Conservation (phyloP, 2,888 invertebrate genomes). For the Ormyrus thymus region DNA sequence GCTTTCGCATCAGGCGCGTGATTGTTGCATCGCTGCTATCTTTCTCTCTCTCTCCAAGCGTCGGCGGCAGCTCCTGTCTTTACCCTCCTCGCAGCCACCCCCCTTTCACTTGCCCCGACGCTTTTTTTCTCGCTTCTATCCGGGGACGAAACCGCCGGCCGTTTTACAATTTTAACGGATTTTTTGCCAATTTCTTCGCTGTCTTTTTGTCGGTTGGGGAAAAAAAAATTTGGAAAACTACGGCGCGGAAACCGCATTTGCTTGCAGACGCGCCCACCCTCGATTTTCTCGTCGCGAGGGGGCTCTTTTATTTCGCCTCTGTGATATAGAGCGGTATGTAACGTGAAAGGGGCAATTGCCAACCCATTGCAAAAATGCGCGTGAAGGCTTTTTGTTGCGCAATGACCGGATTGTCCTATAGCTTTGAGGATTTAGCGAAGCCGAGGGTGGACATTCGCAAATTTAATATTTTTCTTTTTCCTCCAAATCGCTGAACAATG, state of each 20-base stretch:
- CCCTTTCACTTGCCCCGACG: neutral
- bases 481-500: neutral
- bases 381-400: neutral
- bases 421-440: too few relatives aligned
- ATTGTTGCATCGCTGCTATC: conserved; percentile 32
- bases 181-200: neutral
- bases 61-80: neutral
- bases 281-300: conserved; percentile 24
- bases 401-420: conserved; percentile 12
- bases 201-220: neutral
- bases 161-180: conserved; percentile 41
- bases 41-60: neutral
- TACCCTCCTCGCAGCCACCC: neutral
- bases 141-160: neutral
- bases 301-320: conserved; percentile 36
- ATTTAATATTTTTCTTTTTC: neutral
- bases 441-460: neutral
- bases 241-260: conserved; percentile 38
- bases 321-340: conserved; percentile 5
- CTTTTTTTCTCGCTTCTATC: conserved; percentile 17
- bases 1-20: conserved; percentile 53
- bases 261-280: neutral
- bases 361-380: conserved; percentile 14
- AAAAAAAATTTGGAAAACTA: conserved; percentile 34
- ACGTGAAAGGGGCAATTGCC: conserved; percentile 26